Conservation (phyloP, 2,888 invertebrate genomes). For the Boloria euphrosyne region DNA sequence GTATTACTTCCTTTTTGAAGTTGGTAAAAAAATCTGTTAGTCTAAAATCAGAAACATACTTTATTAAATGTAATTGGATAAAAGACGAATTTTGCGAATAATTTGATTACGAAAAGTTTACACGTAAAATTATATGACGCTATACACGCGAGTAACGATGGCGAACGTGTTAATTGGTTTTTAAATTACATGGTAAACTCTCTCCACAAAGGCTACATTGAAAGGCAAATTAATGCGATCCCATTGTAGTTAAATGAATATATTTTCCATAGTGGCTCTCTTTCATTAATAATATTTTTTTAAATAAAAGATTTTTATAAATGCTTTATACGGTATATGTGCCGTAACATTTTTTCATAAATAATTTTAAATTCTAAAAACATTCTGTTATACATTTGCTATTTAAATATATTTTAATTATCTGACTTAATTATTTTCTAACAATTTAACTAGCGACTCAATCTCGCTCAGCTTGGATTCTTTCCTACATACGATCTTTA, state of each 20-base stretch:
- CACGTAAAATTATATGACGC: constrained; percentile 4
- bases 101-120: not conserved
- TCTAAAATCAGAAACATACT: no score
- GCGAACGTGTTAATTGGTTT: constrained; percentile 24
- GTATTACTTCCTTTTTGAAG: no score
- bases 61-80: not conserved
- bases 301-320: constrained; percentile 9
- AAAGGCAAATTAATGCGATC: constrained; percentile 23
- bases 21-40: no score
- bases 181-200: constrained; percentile 28
- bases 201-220: constrained; percentile 23
- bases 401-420: no score
- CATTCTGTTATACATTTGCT: no score
- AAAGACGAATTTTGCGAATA: not conserved
- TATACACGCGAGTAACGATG: constrained; percentile 11
- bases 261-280: constrained; percentile 15
- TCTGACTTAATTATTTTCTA: no score
- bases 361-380: no score
- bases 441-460: no score
- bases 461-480: no score
- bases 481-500: no score
- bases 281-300: constrained; percentile 9
- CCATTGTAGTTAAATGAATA: constrained; percentile 22
- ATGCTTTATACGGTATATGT: not conserved
- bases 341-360: not conserved